phyloP scores from a whole-genome alignment of 2,797 vertebrate genomes.

The Balearica regulorum region DNA sequence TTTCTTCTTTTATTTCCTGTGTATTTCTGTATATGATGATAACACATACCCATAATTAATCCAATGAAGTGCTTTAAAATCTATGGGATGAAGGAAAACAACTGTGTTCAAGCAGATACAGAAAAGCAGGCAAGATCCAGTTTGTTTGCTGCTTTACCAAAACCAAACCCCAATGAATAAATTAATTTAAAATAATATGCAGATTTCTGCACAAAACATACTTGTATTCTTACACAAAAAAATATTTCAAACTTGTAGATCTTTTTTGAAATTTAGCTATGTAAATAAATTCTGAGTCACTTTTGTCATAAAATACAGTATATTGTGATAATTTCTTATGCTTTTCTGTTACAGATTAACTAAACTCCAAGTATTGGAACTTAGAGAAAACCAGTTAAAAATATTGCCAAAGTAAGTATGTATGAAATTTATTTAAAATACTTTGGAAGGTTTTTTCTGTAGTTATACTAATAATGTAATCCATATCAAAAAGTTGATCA shows the following conservation, averaged over 20 bases:
- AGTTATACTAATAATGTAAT: neutral
- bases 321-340: neutral
- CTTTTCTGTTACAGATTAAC: constrained; percentile 81
- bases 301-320: neutral
- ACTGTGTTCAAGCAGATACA: neutral
- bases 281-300: neutral
- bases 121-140: neutral
- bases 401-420: constrained; percentile 80
- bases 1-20: neutral
- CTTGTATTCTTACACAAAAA: neutral
- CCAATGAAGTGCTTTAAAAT: neutral
- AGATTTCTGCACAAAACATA: neutral
- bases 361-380: constrained; percentile 93
- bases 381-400: constrained; percentile 95
- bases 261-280: neutral
- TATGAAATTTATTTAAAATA: neutral
- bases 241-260: neutral
- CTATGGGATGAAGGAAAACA: neutral
- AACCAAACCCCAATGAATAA: neutral
- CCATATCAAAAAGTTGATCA: no score
- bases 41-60: neutral
- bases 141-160: neutral
- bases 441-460: neutral
- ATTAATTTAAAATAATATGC: neutral
- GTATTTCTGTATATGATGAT: neutral